Conservation (phyloP, 2,797 vertebrate genomes). For the Podargus strigoides region DNA sequence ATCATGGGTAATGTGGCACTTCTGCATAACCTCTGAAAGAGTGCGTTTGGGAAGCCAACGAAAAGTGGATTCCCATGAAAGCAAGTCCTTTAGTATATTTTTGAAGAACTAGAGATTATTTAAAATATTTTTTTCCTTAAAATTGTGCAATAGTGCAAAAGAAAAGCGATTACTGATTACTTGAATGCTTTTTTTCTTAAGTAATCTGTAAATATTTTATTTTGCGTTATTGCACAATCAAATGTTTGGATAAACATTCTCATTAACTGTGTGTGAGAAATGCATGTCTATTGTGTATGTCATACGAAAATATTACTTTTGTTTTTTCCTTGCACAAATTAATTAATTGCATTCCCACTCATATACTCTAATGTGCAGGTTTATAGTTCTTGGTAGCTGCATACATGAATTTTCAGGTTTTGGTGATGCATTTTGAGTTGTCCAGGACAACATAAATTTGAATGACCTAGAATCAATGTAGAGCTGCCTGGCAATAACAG, state of each 20-base stretch:
- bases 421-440: neutral
- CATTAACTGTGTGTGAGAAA: neutral
- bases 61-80: neutral
- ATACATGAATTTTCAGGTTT: neutral
- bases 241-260: neutral
- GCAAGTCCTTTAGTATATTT: neutral
- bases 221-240: neutral
- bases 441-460: neutral
- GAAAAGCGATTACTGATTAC: neutral
- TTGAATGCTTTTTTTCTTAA: neutral
- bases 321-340: neutral
- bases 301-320: neutral
- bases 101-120: neutral
- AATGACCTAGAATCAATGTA: conserved; percentile 4
- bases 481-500: neutral
- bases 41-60: neutral
- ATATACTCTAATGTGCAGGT: neutral
- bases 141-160: neutral
- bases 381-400: neutral
- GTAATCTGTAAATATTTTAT: neutral
- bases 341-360: neutral
- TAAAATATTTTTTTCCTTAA: neutral
- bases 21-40: neutral
- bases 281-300: neutral
- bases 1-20: neutral